These are phyloP conservation scores for Lasioglossum villosulum DNA, from an alignment of 2,888 invertebrate species.

Conservation along the genomic window DNA sequence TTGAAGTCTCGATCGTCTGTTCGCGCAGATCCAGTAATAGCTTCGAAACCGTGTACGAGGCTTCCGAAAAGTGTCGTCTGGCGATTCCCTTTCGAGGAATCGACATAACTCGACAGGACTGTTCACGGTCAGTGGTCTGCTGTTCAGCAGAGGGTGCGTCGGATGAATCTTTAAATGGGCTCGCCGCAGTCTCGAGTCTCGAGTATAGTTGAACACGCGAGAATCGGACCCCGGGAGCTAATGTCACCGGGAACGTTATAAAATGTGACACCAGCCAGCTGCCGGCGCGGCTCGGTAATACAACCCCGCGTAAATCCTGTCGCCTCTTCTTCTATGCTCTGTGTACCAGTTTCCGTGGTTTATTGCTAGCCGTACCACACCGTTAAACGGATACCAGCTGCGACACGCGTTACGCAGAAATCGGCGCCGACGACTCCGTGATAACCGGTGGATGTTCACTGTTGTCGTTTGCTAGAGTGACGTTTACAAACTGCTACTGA, in stretches of 20 bases:
- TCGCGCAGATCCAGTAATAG: not conserved
- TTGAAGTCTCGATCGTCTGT: not conserved
- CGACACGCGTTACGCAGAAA: slow-evolving; percentile 46
- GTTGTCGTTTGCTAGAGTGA: not conserved
- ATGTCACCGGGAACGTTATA: slow-evolving; percentile 74
- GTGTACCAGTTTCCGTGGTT: slow-evolving; percentile 63
- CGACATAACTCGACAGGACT: not conserved
- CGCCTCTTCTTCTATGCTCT: slow-evolving; percentile 56
- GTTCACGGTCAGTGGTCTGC: slow-evolving; percentile 27
- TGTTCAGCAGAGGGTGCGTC: slow-evolving; percentile 25
- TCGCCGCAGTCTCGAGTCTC: slow-evolving; percentile 31
- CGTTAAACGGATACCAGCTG: slow-evolving; percentile 68
- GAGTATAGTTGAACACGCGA: slow-evolving; percentile 48
- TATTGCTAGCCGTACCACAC: slow-evolving; percentile 65
- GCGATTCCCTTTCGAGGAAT: slow-evolving; percentile 27
- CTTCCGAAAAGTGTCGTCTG: slow-evolving; percentile 5
- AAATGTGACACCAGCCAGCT: slow-evolving; percentile 78
- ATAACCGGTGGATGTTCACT: slow-evolving; percentile 15
- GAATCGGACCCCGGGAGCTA: slow-evolving; percentile 55
- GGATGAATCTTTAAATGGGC: slow-evolving; percentile 50
- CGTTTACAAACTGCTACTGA: not conserved
- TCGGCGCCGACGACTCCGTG: slow-evolving; percentile 36
- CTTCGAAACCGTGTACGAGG: not conserved
- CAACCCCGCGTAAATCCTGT: slow-evolving; percentile 78
- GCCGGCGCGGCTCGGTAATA: slow-evolving; percentile 71